Evolutionary conservation across 2,113 vertebrate genomes (phyloP).

Genomic region (Serinus canaria): DNA sequence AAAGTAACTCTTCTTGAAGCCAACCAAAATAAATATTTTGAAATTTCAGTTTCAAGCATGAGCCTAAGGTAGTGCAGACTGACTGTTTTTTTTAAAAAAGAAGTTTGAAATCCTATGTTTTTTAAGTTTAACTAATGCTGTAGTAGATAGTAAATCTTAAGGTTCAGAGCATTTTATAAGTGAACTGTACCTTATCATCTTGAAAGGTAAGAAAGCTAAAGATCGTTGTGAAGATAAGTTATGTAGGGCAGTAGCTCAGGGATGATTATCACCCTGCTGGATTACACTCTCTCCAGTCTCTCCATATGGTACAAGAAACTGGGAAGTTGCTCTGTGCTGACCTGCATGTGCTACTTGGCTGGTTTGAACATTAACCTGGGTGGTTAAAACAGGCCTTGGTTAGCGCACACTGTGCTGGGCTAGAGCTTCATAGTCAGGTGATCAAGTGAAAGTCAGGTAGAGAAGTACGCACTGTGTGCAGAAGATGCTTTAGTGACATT

Average conservation of each 20-base stretch:
- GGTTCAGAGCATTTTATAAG: background rate
- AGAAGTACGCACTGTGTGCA: background rate
- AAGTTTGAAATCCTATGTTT: rapidly evolving
- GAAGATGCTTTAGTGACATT: background rate
- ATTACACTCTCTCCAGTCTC: background rate
- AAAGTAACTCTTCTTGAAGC: background rate
- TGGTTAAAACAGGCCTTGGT: background rate
- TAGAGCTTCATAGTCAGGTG: background rate
- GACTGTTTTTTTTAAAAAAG: background rate
- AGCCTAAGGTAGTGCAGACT: background rate
- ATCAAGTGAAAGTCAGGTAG: background rate
- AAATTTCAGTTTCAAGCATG: background rate
- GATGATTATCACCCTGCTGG: background rate
- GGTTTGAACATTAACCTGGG: background rate
- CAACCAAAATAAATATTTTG: background rate
- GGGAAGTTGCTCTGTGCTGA: background rate
- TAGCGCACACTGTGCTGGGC: background rate
- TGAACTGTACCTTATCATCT: background rate
- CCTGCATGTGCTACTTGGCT: rapidly evolving
- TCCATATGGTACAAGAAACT: background rate
- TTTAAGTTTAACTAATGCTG: background rate
- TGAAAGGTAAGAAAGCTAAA: background rate
- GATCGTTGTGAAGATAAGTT: background rate
- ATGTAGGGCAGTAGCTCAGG: background rate
- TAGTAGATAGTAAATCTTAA: background rate